Evolutionary conservation across 2,888 invertebrate genomes (phyloP).

Genomic region (Ochropacha duplaris): DNA sequence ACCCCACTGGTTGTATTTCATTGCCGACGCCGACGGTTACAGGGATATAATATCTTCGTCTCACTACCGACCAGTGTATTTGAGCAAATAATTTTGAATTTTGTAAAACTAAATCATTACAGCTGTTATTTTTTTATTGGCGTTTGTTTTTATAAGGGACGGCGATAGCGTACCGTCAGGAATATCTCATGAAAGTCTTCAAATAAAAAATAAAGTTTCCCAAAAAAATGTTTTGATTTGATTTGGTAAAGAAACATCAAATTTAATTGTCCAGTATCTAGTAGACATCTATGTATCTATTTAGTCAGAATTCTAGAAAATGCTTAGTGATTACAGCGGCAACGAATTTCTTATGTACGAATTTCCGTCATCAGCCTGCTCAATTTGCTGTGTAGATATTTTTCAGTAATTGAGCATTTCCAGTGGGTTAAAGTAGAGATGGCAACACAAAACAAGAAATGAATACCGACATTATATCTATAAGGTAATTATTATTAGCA

Average conservation of each 20-base stretch:
- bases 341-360: not conserved
- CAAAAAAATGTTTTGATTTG: too few species aligned
- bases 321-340: too few species aligned
- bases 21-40: conserved; percentile 23
- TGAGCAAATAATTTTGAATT: not conserved
- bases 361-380: not conserved
- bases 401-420: not conserved
- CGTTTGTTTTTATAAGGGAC: too few species aligned
- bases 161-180: too few species aligned
- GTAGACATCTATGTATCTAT: too few species aligned
- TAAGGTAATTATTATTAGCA: conserved; percentile 4
- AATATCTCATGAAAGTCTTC: too few species aligned
- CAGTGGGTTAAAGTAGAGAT: not conserved
- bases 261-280: too few species aligned
- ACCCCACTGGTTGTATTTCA: conserved; percentile 20
- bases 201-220: too few species aligned
- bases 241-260: not conserved
- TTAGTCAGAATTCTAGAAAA: too few species aligned
- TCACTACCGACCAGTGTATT: not conserved
- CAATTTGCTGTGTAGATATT: not conserved
- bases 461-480: not conserved
- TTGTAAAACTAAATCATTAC: too few species aligned
- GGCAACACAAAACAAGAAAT: not conserved
- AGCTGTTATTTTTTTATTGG: too few species aligned
- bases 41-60: conserved; percentile 25